Percentiles rank a stretch among this genome's conserved stretches.
These are phyloP conservation scores for Propithecus perrieri DNA, from an alignment of 2,797 vertebrate species.

Conservation along the genomic window DNA sequence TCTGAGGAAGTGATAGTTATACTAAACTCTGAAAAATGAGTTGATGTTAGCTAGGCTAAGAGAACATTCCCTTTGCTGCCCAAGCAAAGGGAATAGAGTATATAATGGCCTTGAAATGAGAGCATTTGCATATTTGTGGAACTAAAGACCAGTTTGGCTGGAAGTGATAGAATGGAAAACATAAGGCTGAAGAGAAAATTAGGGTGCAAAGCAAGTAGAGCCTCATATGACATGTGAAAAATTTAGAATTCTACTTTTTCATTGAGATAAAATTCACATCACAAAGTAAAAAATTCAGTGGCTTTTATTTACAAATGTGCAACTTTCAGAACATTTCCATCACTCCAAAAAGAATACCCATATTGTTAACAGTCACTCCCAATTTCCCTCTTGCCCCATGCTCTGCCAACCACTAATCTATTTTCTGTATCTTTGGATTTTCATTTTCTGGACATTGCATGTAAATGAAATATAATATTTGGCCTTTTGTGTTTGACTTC, in stretches of 20 bases:
- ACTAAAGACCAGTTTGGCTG: neutral
- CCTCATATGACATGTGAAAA: neutral
- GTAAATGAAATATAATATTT: neutral
- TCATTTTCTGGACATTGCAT: neutral
- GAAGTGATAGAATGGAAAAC: neutral
- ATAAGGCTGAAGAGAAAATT: neutral
- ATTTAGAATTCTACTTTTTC: neutral
- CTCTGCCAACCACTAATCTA: neutral
- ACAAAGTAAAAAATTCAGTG: neutral
- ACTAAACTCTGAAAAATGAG: conserved; percentile 11
- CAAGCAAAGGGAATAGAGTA: neutral
- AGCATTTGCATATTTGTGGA: neutral
- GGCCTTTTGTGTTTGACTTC: neutral
- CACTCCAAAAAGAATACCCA: neutral
- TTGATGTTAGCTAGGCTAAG: neutral
- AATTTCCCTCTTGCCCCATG: neutral
- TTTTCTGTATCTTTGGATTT: neutral
- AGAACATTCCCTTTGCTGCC: conserved; percentile 17
- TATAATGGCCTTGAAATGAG: neutral
- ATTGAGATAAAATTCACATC: neutral
- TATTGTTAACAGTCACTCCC: neutral
- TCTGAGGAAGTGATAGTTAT: neutral
- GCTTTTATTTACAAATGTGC: neutral
- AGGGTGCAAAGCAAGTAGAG: neutral
- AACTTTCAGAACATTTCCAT: neutral